These are phyloP conservation scores for Actinernus sp. DNA, from an alignment of 92 coral and sea anemone species.

Conservation along the genomic window DNA sequence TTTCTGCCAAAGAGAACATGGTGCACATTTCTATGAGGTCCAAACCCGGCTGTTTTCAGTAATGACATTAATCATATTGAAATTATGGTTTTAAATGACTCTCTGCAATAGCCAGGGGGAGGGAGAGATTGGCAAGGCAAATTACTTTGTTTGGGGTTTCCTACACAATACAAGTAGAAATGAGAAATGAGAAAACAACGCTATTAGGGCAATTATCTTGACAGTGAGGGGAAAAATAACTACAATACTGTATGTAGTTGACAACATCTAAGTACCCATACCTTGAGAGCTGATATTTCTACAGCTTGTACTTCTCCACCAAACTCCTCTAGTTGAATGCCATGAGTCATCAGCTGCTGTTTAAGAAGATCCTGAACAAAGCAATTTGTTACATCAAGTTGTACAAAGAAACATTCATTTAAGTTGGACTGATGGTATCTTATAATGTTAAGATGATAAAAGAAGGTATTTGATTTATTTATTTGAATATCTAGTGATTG, in stretches of 20 bases:
- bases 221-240: too few species aligned
- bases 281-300: slow-evolving; percentile 91
- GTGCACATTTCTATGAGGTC: not conserved
- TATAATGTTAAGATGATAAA: not conserved
- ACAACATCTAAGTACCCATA: too few species aligned
- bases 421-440: not conserved
- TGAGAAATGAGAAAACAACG: too few species aligned
- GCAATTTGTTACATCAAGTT: not conserved
- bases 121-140: too few species aligned
- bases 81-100: too few species aligned
- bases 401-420: not conserved
- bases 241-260: too few species aligned
- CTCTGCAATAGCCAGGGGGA: too few species aligned
- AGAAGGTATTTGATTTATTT: not conserved
- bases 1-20: not conserved
- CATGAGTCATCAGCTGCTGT: slow-evolving; percentile 88
- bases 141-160: too few species aligned
- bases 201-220: too few species aligned
- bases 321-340: slow-evolving; percentile 96
- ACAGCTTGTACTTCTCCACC: slow-evolving; percentile 97
- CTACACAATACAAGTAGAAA: too few species aligned
- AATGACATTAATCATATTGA: too few species aligned
- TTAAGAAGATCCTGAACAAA: slow-evolving; percentile 71
- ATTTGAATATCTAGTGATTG: too few species aligned
- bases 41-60: not conserved